Evolutionary conservation across 1,140 invertebrate species (phyloP).

Genomic region (Pollicipes pollicipes): DNA sequence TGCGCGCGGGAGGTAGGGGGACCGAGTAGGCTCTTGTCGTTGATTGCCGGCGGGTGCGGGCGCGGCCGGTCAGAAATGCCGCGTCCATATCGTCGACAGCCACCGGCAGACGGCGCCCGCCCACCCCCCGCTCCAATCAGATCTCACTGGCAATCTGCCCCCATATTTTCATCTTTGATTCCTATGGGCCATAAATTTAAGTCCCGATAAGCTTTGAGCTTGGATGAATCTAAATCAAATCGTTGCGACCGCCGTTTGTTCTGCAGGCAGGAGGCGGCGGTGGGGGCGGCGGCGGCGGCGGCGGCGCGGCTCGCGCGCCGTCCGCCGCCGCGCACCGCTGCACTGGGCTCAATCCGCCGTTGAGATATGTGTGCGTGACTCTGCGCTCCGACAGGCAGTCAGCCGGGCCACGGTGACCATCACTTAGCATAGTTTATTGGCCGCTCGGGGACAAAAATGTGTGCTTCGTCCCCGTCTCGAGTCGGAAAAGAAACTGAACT

Average conservation of each 20-base stretch:
- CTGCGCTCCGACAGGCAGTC: neutral
- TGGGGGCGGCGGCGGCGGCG: too few relatives aligned
- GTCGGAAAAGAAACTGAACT: too few relatives aligned
- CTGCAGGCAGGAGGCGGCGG: too few relatives aligned
- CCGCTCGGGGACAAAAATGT: too few relatives aligned
- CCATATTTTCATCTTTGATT: constrained; percentile 2
- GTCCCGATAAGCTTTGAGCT: neutral
- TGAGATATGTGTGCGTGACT: neutral
- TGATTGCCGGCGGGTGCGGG: neutral
- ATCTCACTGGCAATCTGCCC: neutral
- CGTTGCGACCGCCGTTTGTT: neutral
- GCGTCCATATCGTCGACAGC: neutral
- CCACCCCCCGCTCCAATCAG: neutral
- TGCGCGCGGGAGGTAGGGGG: too few relatives aligned
- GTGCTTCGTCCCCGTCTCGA: too few relatives aligned
- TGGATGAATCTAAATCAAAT: constrained; percentile 1
- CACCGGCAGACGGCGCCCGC: too few relatives aligned
- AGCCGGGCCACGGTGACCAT: neutral
- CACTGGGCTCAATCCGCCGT: neutral
- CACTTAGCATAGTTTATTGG: neutral
- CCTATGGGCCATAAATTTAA: neutral
- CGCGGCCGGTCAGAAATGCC: neutral
- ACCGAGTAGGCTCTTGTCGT: neutral
- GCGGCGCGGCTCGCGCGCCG: too few relatives aligned
- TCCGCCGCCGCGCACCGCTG: too few relatives aligned